Evolutionary conservation across 2,797 vertebrate genomes (phyloP).

Genomic region (Enteromius thamalakanensis): DNA sequence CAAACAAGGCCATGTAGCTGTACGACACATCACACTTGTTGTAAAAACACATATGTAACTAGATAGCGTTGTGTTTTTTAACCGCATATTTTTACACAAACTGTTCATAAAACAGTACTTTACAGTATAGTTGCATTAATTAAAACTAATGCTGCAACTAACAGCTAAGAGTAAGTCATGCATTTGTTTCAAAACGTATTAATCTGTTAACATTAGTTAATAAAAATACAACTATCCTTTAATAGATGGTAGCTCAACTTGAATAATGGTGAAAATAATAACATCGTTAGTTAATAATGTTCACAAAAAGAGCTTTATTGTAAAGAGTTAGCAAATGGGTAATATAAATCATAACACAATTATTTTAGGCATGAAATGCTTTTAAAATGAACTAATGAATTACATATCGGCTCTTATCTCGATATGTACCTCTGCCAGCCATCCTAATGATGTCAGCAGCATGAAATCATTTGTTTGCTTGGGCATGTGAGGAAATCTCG

Average conservation of each 20-base stretch:
- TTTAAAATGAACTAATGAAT: slow-evolving; percentile 53
- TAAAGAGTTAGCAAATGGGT: slow-evolving; percentile 4
- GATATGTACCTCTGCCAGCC: slow-evolving; percentile 44
- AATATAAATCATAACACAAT: slow-evolving; percentile 38
- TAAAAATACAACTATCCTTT: not conserved
- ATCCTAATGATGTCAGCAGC: slow-evolving; percentile 42
- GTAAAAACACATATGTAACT: slow-evolving; percentile 28
- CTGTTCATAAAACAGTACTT: not conserved
- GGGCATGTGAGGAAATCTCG: slow-evolving; percentile 50
- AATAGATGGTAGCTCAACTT: not conserved
- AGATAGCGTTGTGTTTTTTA: slow-evolving; percentile 15
- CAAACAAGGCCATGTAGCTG: slow-evolving; percentile 53
- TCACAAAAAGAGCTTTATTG: not conserved
- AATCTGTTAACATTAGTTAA: not conserved
- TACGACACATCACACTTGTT: slow-evolving; percentile 40
- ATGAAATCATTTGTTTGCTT: slow-evolving; percentile 58
- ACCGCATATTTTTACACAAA: not conserved
- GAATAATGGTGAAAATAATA: not conserved
- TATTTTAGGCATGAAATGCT: slow-evolving; percentile 40
- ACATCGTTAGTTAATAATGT: not conserved
- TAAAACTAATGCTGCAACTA: not conserved
- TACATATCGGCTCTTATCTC: slow-evolving; percentile 48
- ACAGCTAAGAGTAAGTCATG: not conserved
- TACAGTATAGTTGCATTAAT: not conserved
- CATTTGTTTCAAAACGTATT: not conserved